These are phyloP conservation scores for Tretioscincus oriximinensis DNA, from an alignment of 2,113 vertebrate genomes.

Conservation along the genomic window DNA sequence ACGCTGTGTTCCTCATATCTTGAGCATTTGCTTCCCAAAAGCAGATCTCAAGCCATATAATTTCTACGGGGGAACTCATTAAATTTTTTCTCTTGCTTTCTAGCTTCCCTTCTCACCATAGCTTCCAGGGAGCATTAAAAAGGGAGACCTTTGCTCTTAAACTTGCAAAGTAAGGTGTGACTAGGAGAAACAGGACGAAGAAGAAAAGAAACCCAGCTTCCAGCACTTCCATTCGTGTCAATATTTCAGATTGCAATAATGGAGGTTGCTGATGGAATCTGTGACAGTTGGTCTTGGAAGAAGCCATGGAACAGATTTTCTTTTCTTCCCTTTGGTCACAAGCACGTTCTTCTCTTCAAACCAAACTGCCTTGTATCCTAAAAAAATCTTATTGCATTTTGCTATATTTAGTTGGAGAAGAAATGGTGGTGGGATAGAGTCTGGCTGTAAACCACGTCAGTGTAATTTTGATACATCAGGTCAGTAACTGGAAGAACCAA, in stretches of 20 bases:
- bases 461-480: too few species aligned
- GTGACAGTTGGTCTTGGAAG: not conserved
- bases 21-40: not conserved
- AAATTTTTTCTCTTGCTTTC: not conserved
- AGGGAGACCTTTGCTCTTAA: not conserved
- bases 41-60: not conserved
- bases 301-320: not conserved
- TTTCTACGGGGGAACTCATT: not conserved
- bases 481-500: too few species aligned
- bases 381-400: too few species aligned
- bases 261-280: not conserved
- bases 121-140: not conserved
- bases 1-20: too few species aligned
- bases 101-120: not conserved
- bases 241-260: not conserved
- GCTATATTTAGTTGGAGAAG: too few species aligned
- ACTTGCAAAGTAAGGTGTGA: not conserved
- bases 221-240: not conserved
- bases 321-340: not conserved
- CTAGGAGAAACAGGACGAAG: not conserved
- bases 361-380: too few species aligned
- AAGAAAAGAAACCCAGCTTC: not conserved
- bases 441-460: too few species aligned
- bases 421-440: too few species aligned
- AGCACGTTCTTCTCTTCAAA: not conserved